phyloP scores from a whole-genome alignment of 2,797 vertebrate species.

The Adelosebastes latens region DNA sequence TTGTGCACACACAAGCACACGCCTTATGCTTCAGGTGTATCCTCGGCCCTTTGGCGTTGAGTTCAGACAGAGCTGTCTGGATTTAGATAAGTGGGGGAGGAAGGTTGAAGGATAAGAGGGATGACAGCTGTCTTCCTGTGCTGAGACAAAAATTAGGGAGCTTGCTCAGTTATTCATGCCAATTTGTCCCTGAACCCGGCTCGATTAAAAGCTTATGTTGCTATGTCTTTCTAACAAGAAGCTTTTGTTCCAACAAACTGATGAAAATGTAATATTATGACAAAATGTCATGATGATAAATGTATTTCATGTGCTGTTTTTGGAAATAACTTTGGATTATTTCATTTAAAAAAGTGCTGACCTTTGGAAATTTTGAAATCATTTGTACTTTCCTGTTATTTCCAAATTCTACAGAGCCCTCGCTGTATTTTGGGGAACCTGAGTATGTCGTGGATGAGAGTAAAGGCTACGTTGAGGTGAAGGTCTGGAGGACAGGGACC shows the following conservation, averaged over 20 bases:
- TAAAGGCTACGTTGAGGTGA: slow-evolving; percentile 85
- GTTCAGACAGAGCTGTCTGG: slow-evolving; percentile 72
- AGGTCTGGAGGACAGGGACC: slow-evolving; percentile 88
- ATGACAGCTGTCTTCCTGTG: slow-evolving; percentile 77
- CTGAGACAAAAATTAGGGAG: slow-evolving; percentile 50
- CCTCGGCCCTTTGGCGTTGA: slow-evolving; percentile 57
- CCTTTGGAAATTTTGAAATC: neutral
- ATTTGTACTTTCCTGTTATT: neutral
- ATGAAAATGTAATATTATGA: neutral
- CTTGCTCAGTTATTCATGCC: slow-evolving; percentile 33
- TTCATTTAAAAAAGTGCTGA: neutral
- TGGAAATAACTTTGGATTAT: neutral
- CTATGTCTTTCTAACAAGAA: neutral
- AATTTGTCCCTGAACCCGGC: slow-evolving; percentile 25
- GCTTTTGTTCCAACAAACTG: neutral
- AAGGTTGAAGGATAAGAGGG: slow-evolving; percentile 51
- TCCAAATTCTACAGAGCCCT: slow-evolving; percentile 78
- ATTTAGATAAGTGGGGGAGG: slow-evolving; percentile 45
- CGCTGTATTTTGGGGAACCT: slow-evolving; percentile 85
- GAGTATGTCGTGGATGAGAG: slow-evolving; percentile 86
- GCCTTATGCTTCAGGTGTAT: slow-evolving; percentile 62
- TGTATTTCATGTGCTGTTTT: neutral
- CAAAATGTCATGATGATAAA: neutral
- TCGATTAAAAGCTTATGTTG: neutral
- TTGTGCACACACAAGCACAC: slow-evolving; percentile 35